Evolutionary conservation across 2,113 vertebrate genomes (phyloP), one percentile per base, ranked within the genome.

Genomic region (Agapornis roseicollis): DNA sequence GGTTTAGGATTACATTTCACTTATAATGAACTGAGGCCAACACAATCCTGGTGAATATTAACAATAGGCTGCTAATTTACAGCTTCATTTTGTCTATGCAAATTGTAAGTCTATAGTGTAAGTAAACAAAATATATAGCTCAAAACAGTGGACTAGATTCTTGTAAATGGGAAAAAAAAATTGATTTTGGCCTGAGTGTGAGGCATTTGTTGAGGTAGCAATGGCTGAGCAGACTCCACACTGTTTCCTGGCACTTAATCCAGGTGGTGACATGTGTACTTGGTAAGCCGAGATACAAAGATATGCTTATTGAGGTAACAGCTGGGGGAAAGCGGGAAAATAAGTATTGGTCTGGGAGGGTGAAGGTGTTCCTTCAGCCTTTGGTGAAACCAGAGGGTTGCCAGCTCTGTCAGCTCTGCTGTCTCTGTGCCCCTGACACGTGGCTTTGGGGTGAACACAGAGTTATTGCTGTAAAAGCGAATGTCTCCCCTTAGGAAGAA

Each of bases 181-280:
- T 22, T 23, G 9, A 53, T 76, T 61, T 73, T 82, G 61, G 31
- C n/a, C 24, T 10, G 19, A 44, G 13, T 22, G 15, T 23, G 41
- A 66, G 25, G 17, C 31, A 4, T 39, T 41, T 49, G 28, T 47
- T 52, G 41, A 31, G 37, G 49, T 17, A 44, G 63, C 58, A 19
- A 53, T 28, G 37, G 19, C 56, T 72, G 52, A 72, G 53, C 46
- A 50, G 64, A 23, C 20, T 84, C 42, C 22, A 11, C 7, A 2
- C 35, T 50, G 4, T 44, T 71, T 8, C 28, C 69, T 76, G 55
- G 37, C 47, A 2, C 24, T 47, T 29, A 17, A n/a, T 27, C 22
- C 63, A 52, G 68, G 9, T 83, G 71, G 31, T 85, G 66, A 44
- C 0, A 0, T 9, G 53, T 0, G 1, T 31, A 27, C 11, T 55